Evolutionary conservation across 2,113 vertebrate genomes (phyloP), one percentile per base, ranked within the genome.

Genomic region (Narcine bancroftii): DNA sequence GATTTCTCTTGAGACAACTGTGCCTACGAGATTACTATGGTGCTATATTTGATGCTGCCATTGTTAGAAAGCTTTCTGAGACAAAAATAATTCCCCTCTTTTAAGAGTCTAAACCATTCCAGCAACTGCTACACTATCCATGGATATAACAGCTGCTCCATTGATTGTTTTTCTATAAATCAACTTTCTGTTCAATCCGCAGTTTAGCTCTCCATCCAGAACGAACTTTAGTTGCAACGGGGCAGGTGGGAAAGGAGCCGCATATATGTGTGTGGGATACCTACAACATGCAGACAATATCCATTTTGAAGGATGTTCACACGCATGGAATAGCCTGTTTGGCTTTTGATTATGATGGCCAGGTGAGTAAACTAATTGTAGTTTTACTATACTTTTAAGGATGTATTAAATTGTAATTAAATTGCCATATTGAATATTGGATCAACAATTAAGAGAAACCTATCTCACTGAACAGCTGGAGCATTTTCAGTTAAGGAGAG

Each of bases 231-330:
- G 98, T 99, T 95, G 98, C 98, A 94, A 99, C 98, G 6, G 98
- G 98, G 94, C 98, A 99, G 96, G 98, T 99, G 95, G 98, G 98
- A 93, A 99, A 99, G 94, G 98, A 99, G 79, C 98, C 98, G 0
- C 99, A 98, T 94, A 98, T 99, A 95, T 99, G 98, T 1, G 96
- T 99, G 66, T 99, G 98, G 98, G 98, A 99, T 93, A 98, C 98
- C 0, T 99, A 99, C 95, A 98, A 97, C 45, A 96, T 99, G 93
- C 98, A 99, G 92, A 99, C 98, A 0, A 93, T 99, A 65, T 99
- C 98, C 83, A 95, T 99, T 94, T 96, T 99, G 93, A 99, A 99
- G 93, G 98, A 99, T 9, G 95, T 97, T 94, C 98, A 99, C 94
- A 97, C 98, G 10, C 98, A 99, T 92, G 98, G 98, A 50, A 95